Percentiles rank a stretch among this genome's conserved stretches.
phyloP scores from a whole-genome alignment of 2,113 vertebrate genomes.

The Lamprotornis superbus region DNA sequence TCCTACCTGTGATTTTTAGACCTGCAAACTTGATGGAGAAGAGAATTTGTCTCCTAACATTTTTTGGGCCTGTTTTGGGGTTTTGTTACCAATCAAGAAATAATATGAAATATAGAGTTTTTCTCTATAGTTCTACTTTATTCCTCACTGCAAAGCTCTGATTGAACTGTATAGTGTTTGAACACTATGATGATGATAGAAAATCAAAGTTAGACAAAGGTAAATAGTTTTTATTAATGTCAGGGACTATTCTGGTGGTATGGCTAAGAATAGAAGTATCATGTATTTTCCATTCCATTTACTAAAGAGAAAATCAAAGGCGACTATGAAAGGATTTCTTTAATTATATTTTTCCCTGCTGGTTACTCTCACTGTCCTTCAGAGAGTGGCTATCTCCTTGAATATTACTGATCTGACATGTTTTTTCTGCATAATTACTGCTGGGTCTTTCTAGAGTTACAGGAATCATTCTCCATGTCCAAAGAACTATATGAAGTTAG shows the following conservation, averaged over 20 bases:
- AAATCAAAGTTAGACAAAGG: background rate
- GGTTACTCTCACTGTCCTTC: background rate
- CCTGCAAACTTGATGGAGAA: background rate
- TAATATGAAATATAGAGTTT: background rate
- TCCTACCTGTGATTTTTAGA: background rate
- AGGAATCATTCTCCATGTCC: background rate
- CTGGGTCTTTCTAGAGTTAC: background rate
- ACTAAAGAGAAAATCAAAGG: background rate
- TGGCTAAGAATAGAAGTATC: background rate
- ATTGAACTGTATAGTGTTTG: background rate
- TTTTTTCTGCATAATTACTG: background rate
- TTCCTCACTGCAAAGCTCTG: background rate
- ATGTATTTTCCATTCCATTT: background rate
- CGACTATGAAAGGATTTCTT: background rate
- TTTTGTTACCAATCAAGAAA: background rate
- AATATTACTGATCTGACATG: background rate
- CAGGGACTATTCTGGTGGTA: background rate
- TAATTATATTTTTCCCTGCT: background rate
- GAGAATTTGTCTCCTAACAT: background rate
- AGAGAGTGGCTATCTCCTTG: background rate
- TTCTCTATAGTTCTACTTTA: background rate
- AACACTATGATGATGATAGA: background rate
- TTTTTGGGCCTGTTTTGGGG: rapidly evolving
- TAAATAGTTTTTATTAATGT: background rate
- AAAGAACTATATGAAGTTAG: background rate